Evolutionary conservation across 2,888 invertebrate genomes (phyloP), one percentile per base, ranked within the genome.

Genomic region (Stenotaenia linearis): DNA sequence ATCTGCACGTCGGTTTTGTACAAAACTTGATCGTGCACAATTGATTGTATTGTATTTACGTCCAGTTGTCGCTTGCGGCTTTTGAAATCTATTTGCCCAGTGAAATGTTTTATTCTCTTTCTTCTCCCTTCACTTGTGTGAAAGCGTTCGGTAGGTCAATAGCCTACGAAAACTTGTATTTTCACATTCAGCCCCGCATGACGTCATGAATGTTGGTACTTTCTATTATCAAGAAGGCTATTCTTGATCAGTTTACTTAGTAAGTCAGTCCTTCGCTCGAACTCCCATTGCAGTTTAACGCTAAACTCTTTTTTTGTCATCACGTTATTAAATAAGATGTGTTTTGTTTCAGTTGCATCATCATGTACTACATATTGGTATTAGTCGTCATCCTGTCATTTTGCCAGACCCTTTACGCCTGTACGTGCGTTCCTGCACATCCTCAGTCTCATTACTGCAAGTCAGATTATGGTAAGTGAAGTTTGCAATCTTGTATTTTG

Each of bases 401-500:
- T 56, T 18, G 18, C 56, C 15, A 21, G 21, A 56, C n/a, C 56
- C 21, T 18, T 7, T 15, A 56, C 21, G 18, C 56, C 4, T 56
- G 56, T n/a, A 21, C 56, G 1, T 56, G 56, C 9, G n/a, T 56
- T 9, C 56, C 56, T 23, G 56, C 56, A 56, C 56, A 56, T n/a
- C 56, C 56, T 18, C 56, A 56, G 56, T n/a, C 56, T n/a, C 56
- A 56, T 56, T 56, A 56, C 56, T 56, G 56, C 56, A 56, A 56
- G 18, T 56, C 56, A 56, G 56, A 56, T 56, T 56, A 56, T 9
- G 56, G 56, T 56, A 56, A 18, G 56, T 7, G 18, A 56, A 21
- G 6, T n/a, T 56, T 56, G n/a, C n/a, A 18, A 4, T 56, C 4
- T 23, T 56, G n/a, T 23, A 56, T 56, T 56, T 23, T 56, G 18